These are phyloP conservation scores for Paracentrotus lividus DNA, from an alignment of 53 echinoderm and acorn worm genomes.

Conservation along the genomic window DNA sequence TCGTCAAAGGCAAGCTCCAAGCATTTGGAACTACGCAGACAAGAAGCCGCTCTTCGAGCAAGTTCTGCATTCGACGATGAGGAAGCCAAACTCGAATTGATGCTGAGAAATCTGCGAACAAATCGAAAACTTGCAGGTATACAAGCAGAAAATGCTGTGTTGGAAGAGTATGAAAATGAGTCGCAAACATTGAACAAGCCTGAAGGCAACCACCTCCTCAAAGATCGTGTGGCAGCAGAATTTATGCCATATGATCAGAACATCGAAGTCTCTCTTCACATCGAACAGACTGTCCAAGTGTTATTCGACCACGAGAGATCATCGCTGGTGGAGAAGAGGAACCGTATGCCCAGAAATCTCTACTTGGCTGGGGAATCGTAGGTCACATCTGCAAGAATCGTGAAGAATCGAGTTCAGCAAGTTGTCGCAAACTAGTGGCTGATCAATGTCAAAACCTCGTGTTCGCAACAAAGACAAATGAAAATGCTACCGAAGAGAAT, in stretches of 20 bases:
- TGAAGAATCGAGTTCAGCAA: background rate
- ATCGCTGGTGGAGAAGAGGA: conserved; percentile 75
- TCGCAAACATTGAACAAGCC: background rate
- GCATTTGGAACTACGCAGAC: background rate
- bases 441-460: background rate
- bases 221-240: background rate
- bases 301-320: conserved; percentile 62
- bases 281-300: conserved; percentile 67
- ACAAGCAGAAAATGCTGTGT: background rate
- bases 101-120: background rate
- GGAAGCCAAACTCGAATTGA: background rate
- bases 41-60: background rate
- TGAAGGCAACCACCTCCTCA: background rate
- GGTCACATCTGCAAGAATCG: conserved; percentile 35
- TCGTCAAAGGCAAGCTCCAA: background rate
- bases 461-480: conserved; percentile 58
- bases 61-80: background rate
- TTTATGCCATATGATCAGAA: too few species aligned
- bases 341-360: conserved; percentile 67
- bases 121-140: background rate
- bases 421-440: conserved; percentile 20
- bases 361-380: conserved; percentile 39
- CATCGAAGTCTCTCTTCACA: too few species aligned
- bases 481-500: conserved; percentile 1
- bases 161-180: background rate